These are phyloP conservation scores for Hafferia zeledoni DNA, from an alignment of 2,797 vertebrate species.

Conservation along the genomic window DNA sequence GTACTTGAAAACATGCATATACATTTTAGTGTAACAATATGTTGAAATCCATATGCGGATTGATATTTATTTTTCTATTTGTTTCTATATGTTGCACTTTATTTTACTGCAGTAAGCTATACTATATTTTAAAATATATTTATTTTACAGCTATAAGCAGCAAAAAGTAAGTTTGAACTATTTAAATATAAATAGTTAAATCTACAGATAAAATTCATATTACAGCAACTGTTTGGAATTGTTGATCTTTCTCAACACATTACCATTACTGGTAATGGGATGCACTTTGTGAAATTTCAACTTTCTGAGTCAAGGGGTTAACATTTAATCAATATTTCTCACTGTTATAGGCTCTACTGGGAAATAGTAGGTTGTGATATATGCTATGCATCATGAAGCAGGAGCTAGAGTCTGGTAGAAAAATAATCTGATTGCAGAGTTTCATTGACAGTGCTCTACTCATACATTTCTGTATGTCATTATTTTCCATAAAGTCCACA, in stretches of 20 bases:
- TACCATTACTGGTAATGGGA: not conserved
- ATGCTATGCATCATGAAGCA: slow-evolving; percentile 39
- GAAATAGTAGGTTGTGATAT: slow-evolving; percentile 60
- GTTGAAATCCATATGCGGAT: not conserved
- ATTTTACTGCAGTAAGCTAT: not conserved
- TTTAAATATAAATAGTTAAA: slow-evolving; percentile 4
- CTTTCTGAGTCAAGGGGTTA: slow-evolving; percentile 52
- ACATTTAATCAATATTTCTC: slow-evolving; percentile 69
- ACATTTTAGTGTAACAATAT: not conserved
- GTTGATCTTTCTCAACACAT: slow-evolving; percentile 21
- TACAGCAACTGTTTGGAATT: not conserved
- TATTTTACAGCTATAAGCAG: not conserved
- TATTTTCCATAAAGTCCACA: slow-evolving; percentile 44
- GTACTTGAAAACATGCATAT: not conserved
- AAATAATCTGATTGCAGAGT: slow-evolving; percentile 56
- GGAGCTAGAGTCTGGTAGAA: slow-evolving; percentile 32
- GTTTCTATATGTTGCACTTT: not conserved
- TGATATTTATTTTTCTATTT: not conserved
- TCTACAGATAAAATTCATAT: not conserved
- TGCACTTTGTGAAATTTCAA: slow-evolving; percentile 47
- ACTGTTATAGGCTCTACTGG: slow-evolving; percentile 49
- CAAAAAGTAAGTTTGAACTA: not conserved
- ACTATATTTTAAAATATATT: not conserved
- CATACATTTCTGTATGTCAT: slow-evolving; percentile 32
- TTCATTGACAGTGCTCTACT: slow-evolving; percentile 25